These are phyloP conservation scores for Plecturocebus donacophilus DNA, from an alignment of 2,113 vertebrate species.

Conservation along the genomic window DNA sequence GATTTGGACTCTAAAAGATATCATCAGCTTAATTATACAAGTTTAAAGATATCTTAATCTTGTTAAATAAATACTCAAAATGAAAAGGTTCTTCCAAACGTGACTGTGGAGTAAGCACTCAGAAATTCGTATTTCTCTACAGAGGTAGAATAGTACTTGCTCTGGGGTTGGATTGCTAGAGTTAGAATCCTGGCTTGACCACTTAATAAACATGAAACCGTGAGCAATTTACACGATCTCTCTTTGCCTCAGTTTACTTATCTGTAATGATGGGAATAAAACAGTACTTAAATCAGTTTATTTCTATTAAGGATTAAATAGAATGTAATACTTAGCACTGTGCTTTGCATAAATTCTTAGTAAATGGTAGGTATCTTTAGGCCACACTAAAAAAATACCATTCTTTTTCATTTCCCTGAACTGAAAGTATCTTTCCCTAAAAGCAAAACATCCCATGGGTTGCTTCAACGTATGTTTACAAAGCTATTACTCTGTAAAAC, in stretches of 20 bases:
- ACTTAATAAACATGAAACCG: neutral
- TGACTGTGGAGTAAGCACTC: neutral
- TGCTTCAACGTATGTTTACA: neutral
- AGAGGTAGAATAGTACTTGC: neutral
- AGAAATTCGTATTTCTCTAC: neutral
- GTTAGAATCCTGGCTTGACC: neutral
- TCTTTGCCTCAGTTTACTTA: slow-evolving; percentile 9
- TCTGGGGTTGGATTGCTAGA: neutral
- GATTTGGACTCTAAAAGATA: slow-evolving; percentile 1
- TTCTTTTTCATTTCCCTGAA: neutral
- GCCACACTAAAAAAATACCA: neutral
- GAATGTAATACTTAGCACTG: neutral
- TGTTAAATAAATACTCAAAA: slow-evolving; percentile 25
- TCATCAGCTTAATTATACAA: neutral
- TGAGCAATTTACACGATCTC: neutral
- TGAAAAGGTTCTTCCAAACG: slow-evolving; percentile 11
- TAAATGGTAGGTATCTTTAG: neutral
- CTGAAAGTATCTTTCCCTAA: neutral
- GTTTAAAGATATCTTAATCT: slow-evolving; percentile 15
- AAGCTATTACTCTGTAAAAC: neutral
- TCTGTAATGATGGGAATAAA: neutral
- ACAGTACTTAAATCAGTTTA: neutral
- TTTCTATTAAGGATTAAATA: neutral
- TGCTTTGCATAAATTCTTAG: neutral
- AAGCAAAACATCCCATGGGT: neutral